Base-by-base conservation (phyloP, 2,888 invertebrate genomes). In the Netelia melanura region DNA sequence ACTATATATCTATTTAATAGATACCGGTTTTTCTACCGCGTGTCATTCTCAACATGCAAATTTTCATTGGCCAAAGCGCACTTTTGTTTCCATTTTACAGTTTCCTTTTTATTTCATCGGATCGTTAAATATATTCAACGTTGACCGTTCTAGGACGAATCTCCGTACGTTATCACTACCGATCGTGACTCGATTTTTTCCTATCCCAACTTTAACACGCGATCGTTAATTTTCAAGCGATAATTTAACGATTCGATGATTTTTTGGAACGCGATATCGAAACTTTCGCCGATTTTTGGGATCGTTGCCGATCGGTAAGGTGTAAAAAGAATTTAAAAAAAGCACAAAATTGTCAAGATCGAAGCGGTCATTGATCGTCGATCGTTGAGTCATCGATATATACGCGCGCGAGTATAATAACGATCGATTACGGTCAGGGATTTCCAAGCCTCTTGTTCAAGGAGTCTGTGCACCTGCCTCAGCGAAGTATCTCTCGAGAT, bases 351-450 rank as follows among this genome's bases (percentile, higher is more conserved):
- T 58, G 56, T 77, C 30, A 54, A 65, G 38, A 76, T 54, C 38
- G 38, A 3, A 23, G 48, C 77, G 75, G 81, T 81, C 81, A 75
- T 75, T 81, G 81, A 81, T 70, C 76, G 81, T 76, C 56, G 70
- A 61, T 44, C 23, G 11, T 76, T 81, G 81, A 75, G 70, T 81
- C 81, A 76, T 81, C 76, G 52, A 67, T 79, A 58, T 23, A 54
- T 79, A 58, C 25, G 38, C 64, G 54, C 52, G 52, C 52, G 64
- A 21, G 25, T 43, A 71, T 25, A 52, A 38, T 58, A 11, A 23
- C 38, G 74, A 78, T 85, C 68, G 74, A 85, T 85, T 85, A 82
- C 84, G 84, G 84, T 85, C 84, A 85, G 84, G 84, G 84, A 78
- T 85, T 64, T 82, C 65, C 74, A 56, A 65, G 43, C 17, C 72